phyloP scores from a whole-genome alignment of 1,140 invertebrate species.

The Caenorhabditis tropicalis region DNA sequence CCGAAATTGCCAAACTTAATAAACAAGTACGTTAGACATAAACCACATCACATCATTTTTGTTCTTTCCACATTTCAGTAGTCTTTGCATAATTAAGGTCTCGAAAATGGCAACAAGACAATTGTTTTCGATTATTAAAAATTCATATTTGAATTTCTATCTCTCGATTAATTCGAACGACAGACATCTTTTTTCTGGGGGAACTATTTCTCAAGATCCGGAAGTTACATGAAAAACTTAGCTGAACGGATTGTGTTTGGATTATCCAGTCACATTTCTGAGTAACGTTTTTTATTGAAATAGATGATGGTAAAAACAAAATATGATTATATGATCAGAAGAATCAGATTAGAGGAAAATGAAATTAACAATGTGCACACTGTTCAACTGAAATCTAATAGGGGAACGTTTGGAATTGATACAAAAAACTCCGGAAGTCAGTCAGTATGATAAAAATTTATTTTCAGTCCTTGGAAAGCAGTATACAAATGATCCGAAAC shows the following conservation, averaged over 20 bases:
- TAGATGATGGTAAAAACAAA: too few species aligned
- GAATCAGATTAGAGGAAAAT: too few species aligned
- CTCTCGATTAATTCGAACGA: neutral
- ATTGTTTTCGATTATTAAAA: neutral
- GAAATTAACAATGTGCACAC: too few species aligned
- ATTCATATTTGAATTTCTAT: neutral
- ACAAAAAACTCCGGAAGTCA: too few species aligned
- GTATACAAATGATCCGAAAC: slow-evolving; percentile 32
- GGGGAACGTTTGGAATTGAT: too few species aligned
- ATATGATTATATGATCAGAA: too few species aligned
- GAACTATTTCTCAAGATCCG: neutral
- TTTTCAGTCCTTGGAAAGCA: slow-evolving; percentile 44
- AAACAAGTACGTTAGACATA: slow-evolving; percentile 19
- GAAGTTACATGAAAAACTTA: neutral
- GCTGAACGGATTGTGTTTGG: neutral
- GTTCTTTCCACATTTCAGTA: neutral
- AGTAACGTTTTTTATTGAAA: too few species aligned
- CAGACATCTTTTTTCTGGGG: neutral
- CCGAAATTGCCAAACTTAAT: slow-evolving; percentile 46
- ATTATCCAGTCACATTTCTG: slow-evolving; percentile 1
- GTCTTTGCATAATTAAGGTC: neutral
- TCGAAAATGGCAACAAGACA: neutral
- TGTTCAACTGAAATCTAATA: too few species aligned
- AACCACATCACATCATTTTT: slow-evolving; percentile 17
- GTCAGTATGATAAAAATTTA: too few species aligned